Conservation (phyloP, 1,140 invertebrate species). For the Atta texana region DNA sequence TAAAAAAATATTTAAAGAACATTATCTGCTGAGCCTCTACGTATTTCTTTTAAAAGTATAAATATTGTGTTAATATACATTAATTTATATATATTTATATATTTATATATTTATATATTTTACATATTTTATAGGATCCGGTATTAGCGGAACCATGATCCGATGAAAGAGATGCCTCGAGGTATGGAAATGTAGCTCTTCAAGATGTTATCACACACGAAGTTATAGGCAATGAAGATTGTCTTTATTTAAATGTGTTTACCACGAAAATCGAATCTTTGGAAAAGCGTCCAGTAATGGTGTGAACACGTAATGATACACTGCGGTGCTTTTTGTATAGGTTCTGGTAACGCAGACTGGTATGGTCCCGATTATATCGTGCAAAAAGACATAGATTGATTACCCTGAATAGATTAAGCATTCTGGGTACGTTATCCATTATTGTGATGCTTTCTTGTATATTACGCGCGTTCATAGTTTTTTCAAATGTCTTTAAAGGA, state of each 20-base stretch:
- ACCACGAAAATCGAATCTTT: constrained; percentile 85
- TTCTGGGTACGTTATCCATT: constrained; percentile 82
- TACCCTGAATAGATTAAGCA: constrained; percentile 86
- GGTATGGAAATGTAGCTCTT: constrained; percentile 86
- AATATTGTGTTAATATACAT: too few relatives aligned
- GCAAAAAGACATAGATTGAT: constrained; percentile 86
- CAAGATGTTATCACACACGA: constrained; percentile 74
- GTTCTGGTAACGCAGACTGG: constrained; percentile 80
- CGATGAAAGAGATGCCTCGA: constrained; percentile 86
- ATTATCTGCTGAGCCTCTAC: neutral
- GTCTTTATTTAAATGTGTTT: constrained; percentile 94
- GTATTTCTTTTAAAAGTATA: too few relatives aligned
- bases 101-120: too few relatives aligned
- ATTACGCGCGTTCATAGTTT: too few relatives aligned
- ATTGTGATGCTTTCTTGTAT: neutral
- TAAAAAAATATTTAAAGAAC: too few relatives aligned
- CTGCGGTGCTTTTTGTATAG: constrained; percentile 87
- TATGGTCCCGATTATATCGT: constrained; percentile 86
- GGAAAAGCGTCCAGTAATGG: constrained; percentile 82
- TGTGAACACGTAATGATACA: constrained; percentile 85
- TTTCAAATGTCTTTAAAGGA: too few relatives aligned
- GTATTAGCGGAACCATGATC: constrained; percentile 87
- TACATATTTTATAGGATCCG: constrained; percentile 85
- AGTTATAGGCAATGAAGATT: constrained; percentile 89
- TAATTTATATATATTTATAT: too few relatives aligned